These are phyloP conservation scores for Phengaris arion DNA, from an alignment of 2,888 invertebrate species.

Conservation along the genomic window DNA sequence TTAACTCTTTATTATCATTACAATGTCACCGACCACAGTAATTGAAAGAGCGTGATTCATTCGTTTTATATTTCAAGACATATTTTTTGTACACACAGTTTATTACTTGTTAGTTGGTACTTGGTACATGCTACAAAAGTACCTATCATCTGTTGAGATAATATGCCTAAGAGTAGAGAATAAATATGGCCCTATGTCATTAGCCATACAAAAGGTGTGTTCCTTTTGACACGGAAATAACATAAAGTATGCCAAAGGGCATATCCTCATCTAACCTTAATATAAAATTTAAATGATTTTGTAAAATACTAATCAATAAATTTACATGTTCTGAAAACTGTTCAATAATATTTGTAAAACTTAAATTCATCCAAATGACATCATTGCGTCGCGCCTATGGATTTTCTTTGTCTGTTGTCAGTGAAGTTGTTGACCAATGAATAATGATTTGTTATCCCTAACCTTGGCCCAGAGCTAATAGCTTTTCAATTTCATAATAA, in stretches of 20 bases:
- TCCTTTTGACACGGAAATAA: too few species aligned
- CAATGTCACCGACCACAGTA: conserved; percentile 4
- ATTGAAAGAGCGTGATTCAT: conserved; percentile 9
- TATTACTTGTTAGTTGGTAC: too few species aligned
- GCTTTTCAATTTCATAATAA: neutral
- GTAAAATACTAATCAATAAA: neutral
- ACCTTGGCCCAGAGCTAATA: neutral
- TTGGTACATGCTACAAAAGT: too few species aligned
- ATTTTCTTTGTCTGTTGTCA: conserved; percentile 23
- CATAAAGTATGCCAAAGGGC: too few species aligned
- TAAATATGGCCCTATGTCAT: too few species aligned
- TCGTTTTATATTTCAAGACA: neutral
- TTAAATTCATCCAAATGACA: conserved; percentile 10
- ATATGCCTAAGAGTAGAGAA: too few species aligned
- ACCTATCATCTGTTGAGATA: too few species aligned
- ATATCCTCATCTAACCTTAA: neutral
- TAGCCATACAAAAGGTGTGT: too few species aligned
- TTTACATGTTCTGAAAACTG: neutral
- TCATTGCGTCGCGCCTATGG: conserved; percentile 16
- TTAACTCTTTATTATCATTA: neutral
- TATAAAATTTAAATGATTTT: neutral
- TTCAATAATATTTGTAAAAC: neutral
- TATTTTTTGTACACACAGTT: too few species aligned
- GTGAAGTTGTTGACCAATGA: neutral
- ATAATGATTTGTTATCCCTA: neutral